A percentile compares a stretch with the other conserved stretches of the same genome.
phyloP scores from a whole-genome alignment of 2,888 invertebrate genomes.

The Drosophila aldrichi region DNA sequence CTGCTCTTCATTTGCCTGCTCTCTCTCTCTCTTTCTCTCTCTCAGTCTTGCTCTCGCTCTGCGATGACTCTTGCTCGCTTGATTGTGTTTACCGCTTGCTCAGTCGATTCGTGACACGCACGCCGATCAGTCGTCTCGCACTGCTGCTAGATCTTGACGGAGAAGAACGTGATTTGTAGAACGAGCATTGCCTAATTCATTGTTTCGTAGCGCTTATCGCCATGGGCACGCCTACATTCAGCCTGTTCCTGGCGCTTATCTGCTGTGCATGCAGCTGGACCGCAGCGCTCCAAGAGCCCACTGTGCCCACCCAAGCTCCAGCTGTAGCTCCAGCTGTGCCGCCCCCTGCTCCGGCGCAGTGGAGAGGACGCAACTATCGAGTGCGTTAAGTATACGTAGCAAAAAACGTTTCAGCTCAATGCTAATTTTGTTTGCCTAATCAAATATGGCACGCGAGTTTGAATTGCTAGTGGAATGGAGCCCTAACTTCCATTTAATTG shows the following conservation, averaged over 20 bases:
- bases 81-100: constrained; percentile 6
- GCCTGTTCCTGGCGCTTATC: constrained; percentile 16
- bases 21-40: neutral
- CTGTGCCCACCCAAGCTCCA: neutral
- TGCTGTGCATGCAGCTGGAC: constrained; percentile 18
- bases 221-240: constrained; percentile 22
- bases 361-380: constrained; percentile 38
- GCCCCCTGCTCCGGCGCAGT: neutral
- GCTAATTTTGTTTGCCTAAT: neutral
- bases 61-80: constrained; percentile 10
- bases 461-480: neutral
- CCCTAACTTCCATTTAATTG: neutral
- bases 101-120: constrained; percentile 33
- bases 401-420: neutral
- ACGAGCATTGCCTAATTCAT: neutral
- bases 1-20: neutral
- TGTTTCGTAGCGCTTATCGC: neutral
- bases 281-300: neutral
- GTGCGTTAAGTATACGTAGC: constrained; percentile 55
- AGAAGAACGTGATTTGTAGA: constrained; percentile 1
- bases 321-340: neutral
- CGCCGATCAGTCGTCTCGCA: constrained; percentile 33
- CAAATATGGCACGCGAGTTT: neutral
- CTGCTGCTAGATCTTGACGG: neutral
- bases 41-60: neutral